phyloP scores from a whole-genome alignment of 2,797 vertebrate species.

The Capromys pilorides region DNA sequence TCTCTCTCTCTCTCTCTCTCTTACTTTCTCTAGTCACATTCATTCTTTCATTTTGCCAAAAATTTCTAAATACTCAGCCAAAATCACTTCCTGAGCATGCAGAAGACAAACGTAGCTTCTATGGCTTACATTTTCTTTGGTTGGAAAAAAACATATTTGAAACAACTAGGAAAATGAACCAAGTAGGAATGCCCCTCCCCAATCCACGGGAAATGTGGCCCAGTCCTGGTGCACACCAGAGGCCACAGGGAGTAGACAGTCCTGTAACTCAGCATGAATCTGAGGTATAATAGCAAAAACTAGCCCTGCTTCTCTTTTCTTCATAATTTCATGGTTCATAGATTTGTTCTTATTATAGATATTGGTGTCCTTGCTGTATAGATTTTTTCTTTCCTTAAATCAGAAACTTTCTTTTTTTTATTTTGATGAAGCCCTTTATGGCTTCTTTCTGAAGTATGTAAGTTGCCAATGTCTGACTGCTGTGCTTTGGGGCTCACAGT shows the following conservation, averaged over 20 bases:
- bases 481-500: background rate
- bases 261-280: background rate
- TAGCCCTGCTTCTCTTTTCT: background rate
- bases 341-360: background rate
- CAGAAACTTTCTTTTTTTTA: background rate
- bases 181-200: background rate
- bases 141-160: conserved; percentile 27
- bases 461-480: background rate
- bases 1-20: background rate
- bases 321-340: no score
- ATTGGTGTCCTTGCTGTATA: background rate
- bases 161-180: conserved; percentile 4
- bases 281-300: background rate
- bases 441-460: background rate
- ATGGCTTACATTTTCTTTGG: background rate
- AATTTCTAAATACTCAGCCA: conserved; percentile 25
- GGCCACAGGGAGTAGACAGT: no score
- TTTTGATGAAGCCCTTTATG: background rate
- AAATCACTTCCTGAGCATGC: background rate
- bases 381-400: background rate
- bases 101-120: background rate
- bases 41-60: background rate
- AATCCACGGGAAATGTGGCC: background rate
- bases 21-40: background rate
- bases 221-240: background rate